phyloP scores from a whole-genome alignment of 2,797 vertebrate species.

The Pithecia hirsuta region DNA sequence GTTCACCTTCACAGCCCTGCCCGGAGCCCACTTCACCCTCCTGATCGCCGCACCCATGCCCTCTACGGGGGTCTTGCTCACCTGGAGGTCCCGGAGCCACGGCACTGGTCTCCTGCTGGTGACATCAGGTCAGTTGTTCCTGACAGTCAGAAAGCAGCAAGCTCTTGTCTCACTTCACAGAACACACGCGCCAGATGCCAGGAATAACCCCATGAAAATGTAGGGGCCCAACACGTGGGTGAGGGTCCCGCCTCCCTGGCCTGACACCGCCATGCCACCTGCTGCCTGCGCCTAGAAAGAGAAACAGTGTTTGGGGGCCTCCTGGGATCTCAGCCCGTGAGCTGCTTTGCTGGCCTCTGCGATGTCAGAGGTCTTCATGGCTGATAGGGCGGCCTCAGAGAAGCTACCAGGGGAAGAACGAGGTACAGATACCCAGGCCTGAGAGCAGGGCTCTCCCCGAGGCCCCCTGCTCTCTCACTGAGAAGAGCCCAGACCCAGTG shows the following conservation, averaged over 20 bases:
- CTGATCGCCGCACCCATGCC: accelerated
- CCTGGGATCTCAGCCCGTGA: background rate
- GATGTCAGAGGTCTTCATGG: background rate
- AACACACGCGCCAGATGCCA: accelerated
- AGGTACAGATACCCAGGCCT: no score
- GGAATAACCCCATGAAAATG: background rate
- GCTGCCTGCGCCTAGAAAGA: background rate
- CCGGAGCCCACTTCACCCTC: no score
- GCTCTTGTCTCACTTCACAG: background rate
- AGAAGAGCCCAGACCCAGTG: background rate
- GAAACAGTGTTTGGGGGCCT: background rate
- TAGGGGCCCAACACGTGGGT: background rate
- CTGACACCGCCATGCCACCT: background rate
- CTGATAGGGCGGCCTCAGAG: background rate
- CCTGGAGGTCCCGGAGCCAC: background rate
- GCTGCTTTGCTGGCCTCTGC: no score
- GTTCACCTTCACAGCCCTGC: no score
- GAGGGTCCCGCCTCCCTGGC: no score
- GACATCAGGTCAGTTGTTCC: background rate
- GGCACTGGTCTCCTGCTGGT: background rate
- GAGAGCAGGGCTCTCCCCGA: no score
- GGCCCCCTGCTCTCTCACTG: background rate
- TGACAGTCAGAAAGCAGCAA: background rate
- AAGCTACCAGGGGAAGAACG: background rate
- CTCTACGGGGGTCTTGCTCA: background rate